Base-by-base conservation (phyloP, 2,797 vertebrate genomes). In the Meriones psammophilus region DNA sequence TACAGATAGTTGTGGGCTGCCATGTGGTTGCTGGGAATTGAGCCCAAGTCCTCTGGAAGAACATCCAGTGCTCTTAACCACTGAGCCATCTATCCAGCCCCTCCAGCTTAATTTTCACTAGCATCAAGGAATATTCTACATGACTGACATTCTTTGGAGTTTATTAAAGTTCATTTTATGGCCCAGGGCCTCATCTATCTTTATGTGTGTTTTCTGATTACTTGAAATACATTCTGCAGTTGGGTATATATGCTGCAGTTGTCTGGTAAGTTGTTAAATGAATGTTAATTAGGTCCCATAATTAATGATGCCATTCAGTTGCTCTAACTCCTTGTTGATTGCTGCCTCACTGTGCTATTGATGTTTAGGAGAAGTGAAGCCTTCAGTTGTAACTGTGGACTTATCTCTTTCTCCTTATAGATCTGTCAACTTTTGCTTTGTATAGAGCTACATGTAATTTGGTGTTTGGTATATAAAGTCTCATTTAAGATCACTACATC, bases 21-120 rank as follows among this genome's bases (percentile, higher is more conserved):
- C 50, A 50, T 50, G 50, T 50, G 50, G 50, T 50, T 50, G 8
- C 50, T 50, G 50, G 50, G 50, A 50, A 50, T 50, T 50, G 50
- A 50, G 10, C 50, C 9, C 50, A 50, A 50, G 50, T 50, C 50
- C 50, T 50, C 50, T 50, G 50, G 50, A 50, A 50, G 50, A 50
- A 10, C 50, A 50, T 50, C 50, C 50, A 50, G 50, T 50, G 50
- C 50, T 10, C 50, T 50, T 50, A 50, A 50, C 50, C 50, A 50
- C 10, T 50, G 50, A 50, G 10, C 50, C 50, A 50, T 50, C 50
- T 50, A 50, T 50, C 50, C 50, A 50, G 50, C 50, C 9, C 50
- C 50, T 94, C 15, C 42, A 62, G 62, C 89, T 56, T 89, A 13
- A 74, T 24, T 94, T 93, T 62, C 8, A 36, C 15, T 92, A 68